Base-by-base conservation (phyloP, 2,113 vertebrate genomes). In the Proterorhinus semilunaris region DNA sequence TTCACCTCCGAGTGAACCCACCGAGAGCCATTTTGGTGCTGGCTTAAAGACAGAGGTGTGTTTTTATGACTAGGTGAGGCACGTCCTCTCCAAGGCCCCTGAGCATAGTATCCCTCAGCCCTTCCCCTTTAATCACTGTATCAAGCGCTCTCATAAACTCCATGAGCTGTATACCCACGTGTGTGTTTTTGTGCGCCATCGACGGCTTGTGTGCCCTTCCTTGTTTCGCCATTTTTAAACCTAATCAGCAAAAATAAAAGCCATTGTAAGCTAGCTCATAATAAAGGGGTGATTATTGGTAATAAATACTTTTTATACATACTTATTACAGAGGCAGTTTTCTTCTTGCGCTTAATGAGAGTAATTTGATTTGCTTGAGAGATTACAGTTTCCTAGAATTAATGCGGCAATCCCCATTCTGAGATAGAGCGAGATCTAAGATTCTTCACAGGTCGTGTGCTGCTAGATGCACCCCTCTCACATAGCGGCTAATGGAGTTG, bases 341-440 rank as follows among this genome's bases (percentile, higher is more conserved):
- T 96, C 92, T 93, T 95, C 89, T 92, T 91, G 80, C 94, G 92
- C 94, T 96, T 99, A 98, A 99, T 99, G 97, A 98, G 95, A 94
- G 96, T 96, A 98, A 98, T 99, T 98, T 97, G 96, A 96, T 95
- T 96, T 98, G 98, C 94, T 98, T 96, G 96, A 98, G 96, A 94
- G 95, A 98, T 98, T 96, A 94, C 94, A 93, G 94, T 96, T 96
- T 94, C 95, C 93, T 93, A 95, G 96, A 98, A 98, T 98, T 98
- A 99, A 98, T 98, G 96, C 95, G 86, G 94, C 96, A 98, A 94
- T 95, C 96, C 93, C 94, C 94, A 90, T 95, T 97, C 93, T 94
- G 88, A 96, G 95, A 97, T 95, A 95, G 96, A 98, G 96, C 94
- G 95, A 97, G 95, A 98, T 97, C 96, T 95, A 89, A 91, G 98